phyloP scores from a whole-genome alignment of 1,140 invertebrate species.

The Diorhabda sublineata region DNA sequence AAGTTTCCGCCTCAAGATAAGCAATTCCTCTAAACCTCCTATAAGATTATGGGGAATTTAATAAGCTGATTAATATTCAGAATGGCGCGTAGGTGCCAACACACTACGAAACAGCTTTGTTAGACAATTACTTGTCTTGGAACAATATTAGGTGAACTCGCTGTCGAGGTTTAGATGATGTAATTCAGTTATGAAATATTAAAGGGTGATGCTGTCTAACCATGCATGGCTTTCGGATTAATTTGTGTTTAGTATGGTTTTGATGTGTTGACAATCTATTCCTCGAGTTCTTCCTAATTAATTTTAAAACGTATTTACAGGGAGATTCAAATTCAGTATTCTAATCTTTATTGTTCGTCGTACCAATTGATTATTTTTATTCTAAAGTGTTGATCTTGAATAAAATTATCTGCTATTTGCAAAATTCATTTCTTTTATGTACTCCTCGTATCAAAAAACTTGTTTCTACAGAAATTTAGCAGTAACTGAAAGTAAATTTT shows the following conservation, averaged over 20 bases:
- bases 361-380: too few species aligned
- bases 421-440: too few species aligned
- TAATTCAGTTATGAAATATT: slow-evolving; percentile 18
- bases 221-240: slow-evolving; percentile 12
- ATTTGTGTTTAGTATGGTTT: slow-evolving; percentile 1
- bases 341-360: too few species aligned
- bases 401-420: too few species aligned
- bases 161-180: slow-evolving; percentile 6
- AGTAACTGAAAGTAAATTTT: too few species aligned
- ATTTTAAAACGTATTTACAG: too few species aligned
- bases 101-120: slow-evolving; percentile 14
- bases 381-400: too few species aligned
- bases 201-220: slow-evolving; percentile 8
- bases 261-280: too few species aligned
- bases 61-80: slow-evolving; percentile 19
- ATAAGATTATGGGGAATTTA: slow-evolving; percentile 12
- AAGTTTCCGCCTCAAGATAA: slow-evolving; percentile 7
- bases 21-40: slow-evolving; percentile 9
- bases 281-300: too few species aligned
- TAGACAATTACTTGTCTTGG: slow-evolving; percentile 16
- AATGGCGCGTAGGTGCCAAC: slow-evolving; percentile 10
- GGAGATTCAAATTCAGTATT: too few species aligned
- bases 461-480: too few species aligned
- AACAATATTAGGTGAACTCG: slow-evolving; percentile 17
- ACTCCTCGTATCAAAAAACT: too few species aligned